Conservation (phyloP, 1,140 invertebrate species). For the Caenorhabditis elegans region WBcel235 BX284602.5:5302001-5302500, state of each 20-base stretch:
- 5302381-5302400: no score
- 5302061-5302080: neutral
- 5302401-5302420: no score
- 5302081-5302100: neutral
- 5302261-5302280: neutral
- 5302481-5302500: no score
- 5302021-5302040: neutral
- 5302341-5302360: neutral
- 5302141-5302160: neutral
- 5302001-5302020: neutral
- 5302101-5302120: neutral
- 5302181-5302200: neutral
- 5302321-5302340: neutral
- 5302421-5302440: neutral
- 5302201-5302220: neutral
- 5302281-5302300: neutral
- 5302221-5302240: conserved; percentile 11
- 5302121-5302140: neutral
- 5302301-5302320: neutral
- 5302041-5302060: neutral
- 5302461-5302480: no score
- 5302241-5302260: conserved; percentile 21
- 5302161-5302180: neutral
- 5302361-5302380: no score
- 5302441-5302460: no score